These are phyloP conservation scores for Callocephalon fimbriatum DNA, from an alignment of 2,113 vertebrate genomes.

Conservation along the genomic window DNA sequence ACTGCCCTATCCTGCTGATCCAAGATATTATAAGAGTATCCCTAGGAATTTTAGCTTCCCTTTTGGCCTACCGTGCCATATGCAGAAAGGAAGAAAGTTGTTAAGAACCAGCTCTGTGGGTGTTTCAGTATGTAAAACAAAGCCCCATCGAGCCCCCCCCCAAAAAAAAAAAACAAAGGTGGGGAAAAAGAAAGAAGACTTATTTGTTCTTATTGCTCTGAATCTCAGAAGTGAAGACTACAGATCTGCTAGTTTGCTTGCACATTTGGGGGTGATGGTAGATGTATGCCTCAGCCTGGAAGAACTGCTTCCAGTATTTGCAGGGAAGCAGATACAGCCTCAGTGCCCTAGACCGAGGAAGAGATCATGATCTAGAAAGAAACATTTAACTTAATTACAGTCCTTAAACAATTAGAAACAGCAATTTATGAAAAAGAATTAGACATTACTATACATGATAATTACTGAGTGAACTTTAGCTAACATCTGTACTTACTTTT, in stretches of 20 bases:
- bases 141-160: neutral
- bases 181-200: neutral
- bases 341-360: neutral
- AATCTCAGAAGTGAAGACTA: neutral
- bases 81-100: neutral
- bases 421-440: conserved; percentile 33
- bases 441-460: conserved; percentile 43
- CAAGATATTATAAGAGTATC: neutral
- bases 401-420: conserved; percentile 56
- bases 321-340: neutral
- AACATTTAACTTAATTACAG: conserved; percentile 50
- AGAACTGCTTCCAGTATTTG: conserved; percentile 12
- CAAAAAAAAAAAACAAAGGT: neutral
- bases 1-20: neutral
- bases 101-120: neutral
- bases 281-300: neutral
- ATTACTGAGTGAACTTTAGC: conserved; percentile 48
- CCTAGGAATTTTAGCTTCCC: neutral
- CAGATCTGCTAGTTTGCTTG: neutral
- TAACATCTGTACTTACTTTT: conserved; percentile 82
- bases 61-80: conserved; percentile 4
- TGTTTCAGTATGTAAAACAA: conserved; percentile 19
- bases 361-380: conserved; percentile 50
- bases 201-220: conserved; percentile 6
- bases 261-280: neutral